phyloP scores from a whole-genome alignment of 2,113 vertebrate genomes.

The Phocoena sinus region DNA sequence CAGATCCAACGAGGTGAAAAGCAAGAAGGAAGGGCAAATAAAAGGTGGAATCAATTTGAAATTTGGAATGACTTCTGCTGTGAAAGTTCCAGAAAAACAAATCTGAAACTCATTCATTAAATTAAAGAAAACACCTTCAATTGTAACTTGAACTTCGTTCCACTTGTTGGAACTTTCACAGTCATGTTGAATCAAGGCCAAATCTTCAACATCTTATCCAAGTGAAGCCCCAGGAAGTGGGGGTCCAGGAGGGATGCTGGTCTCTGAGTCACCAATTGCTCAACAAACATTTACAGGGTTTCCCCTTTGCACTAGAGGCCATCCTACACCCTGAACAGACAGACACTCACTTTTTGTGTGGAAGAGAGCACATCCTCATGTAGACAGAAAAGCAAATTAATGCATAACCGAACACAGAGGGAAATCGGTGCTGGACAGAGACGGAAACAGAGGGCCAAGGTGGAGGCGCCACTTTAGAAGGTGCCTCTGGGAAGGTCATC shows the following conservation, averaged over 20 bases:
- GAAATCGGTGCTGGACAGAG: neutral
- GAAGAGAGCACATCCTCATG: neutral
- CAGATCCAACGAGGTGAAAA: neutral
- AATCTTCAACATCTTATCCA: neutral
- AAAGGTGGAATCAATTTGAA: neutral
- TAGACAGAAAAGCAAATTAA: neutral
- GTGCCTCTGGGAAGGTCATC: neutral
- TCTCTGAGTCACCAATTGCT: neutral
- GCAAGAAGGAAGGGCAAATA: neutral
- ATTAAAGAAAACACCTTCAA: slow-evolving; percentile 36
- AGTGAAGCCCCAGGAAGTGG: neutral
- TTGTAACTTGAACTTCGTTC: neutral
- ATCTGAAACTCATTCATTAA: neutral
- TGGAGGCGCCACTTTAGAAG: neutral
- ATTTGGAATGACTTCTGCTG: neutral
- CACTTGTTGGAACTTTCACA: neutral
- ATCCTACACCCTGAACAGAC: neutral
- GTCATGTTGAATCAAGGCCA: neutral
- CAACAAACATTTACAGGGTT: neutral
- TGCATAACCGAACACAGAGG: neutral
- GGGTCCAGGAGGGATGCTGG: neutral
- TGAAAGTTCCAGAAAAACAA: slow-evolving; percentile 3
- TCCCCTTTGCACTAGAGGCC: neutral
- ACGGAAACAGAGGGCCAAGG: neutral
- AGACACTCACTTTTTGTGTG: neutral